These are phyloP conservation scores for Umimayanthus chanpuru DNA, from an alignment of 92 coral and sea anemone genomes.

Conservation along the genomic window DNA sequence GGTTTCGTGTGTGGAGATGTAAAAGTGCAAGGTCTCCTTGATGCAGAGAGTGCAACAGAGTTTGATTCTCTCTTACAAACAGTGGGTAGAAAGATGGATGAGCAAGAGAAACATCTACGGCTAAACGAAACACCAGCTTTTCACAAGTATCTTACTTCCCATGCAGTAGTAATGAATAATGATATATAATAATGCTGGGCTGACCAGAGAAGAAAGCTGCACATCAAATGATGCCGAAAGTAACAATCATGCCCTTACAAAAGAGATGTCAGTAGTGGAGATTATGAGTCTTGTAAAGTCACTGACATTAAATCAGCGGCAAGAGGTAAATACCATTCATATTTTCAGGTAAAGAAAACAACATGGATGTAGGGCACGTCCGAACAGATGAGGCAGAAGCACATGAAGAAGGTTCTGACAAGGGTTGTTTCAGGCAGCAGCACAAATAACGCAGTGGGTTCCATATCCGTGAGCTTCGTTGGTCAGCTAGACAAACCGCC, in stretches of 20 bases:
- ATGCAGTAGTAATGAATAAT: constrained; percentile 3
- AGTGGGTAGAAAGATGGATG: constrained; percentile 37
- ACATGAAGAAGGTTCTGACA: too few species aligned
- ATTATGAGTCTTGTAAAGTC: constrained; percentile 54
- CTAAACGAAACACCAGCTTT: constrained; percentile 44
- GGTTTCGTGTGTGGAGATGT: constrained; percentile 42
- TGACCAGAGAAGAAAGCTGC: constrained; percentile 50
- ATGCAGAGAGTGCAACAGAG: constrained; percentile 45
- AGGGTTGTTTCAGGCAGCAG: too few species aligned
- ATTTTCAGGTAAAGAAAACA: too few species aligned
- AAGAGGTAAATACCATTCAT: too few species aligned
- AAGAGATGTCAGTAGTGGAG: constrained; percentile 66
- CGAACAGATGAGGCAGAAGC: too few species aligned
- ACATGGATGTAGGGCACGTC: too few species aligned
- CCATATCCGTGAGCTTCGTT: too few species aligned
- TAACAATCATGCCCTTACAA: constrained; percentile 55
- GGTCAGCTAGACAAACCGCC: too few species aligned
- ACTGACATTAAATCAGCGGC: constrained; percentile 41
- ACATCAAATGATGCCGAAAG: constrained; percentile 67
- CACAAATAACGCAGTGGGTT: too few species aligned
- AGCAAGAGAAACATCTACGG: constrained; percentile 42
- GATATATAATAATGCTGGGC: constrained; percentile 34
- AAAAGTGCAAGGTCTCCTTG: constrained; percentile 58
- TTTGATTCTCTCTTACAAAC: constrained; percentile 56
- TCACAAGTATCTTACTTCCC: constrained; percentile 34